Base-by-base conservation (phyloP, 2,113 vertebrate species). In the Pseudonaja textilis region DNA sequence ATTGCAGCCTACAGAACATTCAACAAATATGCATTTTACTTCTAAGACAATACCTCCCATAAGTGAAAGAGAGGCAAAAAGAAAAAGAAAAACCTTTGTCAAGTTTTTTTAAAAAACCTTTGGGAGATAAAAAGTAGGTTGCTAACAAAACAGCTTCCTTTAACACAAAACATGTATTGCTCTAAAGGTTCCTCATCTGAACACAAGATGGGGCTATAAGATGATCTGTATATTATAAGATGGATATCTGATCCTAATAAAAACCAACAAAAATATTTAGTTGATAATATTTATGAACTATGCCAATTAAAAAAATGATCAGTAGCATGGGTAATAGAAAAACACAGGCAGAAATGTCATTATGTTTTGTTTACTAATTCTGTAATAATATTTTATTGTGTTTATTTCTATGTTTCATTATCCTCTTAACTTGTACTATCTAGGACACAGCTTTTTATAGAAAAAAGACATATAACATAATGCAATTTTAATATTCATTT, bases 201-300 rank as follows among this genome's bases (percentile, higher is more conserved):
- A 94, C 97, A 97, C 98, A 97, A 97, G 97, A 94, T 97, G 97
- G 97, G 96, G 97, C 96, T 97, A 93, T 93, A 96, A 96, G 96
- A 96, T 96, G 97, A 39, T 92, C 95, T 96, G 91, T 94, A 23
- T 59, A 94, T 92, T 89, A 6, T 3, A 89, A 0, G 10, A 14
- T 0, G 0, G 1, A 74, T 95, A 69, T 25, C 4, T 88, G 29
- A 57, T 89, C 90, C 87, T 57, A 55, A 74, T 25, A 64, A 18
- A 54, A 42, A 81, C 34, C 16, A 39, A 20, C 69, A 81, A 39
- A 81, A 39, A 39, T 39, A 74, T 74, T 81, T 81, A 81, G 34
- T 81, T 42, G 29, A 69, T 34, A 69, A 14, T 69, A 14, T 69
- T 69, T 69, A 34, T 69, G 18, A 81, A 42, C 34, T 81, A 81